phyloP scores from a whole-genome alignment of 2,797 vertebrate genomes.

The Sebastiscus tertius region DNA sequence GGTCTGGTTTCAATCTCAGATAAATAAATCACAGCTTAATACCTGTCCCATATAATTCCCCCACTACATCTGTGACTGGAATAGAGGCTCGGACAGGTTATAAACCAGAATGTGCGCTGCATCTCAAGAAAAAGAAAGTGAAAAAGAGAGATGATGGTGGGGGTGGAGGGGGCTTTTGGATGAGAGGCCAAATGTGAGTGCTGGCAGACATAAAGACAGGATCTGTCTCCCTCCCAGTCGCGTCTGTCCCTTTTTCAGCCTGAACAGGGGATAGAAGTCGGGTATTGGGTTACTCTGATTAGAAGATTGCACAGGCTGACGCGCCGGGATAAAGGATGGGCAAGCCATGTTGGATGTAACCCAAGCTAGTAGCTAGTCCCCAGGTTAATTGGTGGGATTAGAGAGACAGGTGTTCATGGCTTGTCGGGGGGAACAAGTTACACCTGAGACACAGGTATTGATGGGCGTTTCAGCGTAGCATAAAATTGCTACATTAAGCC shows the following conservation, averaged over 20 bases:
- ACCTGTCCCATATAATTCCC: constrained; percentile 71
- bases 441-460: constrained; percentile 69
- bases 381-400: constrained; percentile 83
- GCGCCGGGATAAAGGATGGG: constrained; percentile 68
- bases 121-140: constrained; percentile 51
- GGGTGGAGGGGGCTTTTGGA: constrained; percentile 26
- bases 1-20: constrained; percentile 73
- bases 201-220: constrained; percentile 58
- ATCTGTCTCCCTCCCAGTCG: constrained; percentile 55
- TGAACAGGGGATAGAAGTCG: constrained; percentile 49
- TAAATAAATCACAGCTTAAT: constrained; percentile 78
- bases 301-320: constrained; percentile 78
- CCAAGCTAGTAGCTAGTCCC: constrained; percentile 63
- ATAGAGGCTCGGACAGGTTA: constrained; percentile 36
- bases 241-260: constrained; percentile 41
- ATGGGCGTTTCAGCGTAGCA: constrained; percentile 44
- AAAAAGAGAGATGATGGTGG: constrained; percentile 16
- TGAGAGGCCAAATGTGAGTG: constrained; percentile 28
- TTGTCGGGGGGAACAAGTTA: constrained; percentile 53
- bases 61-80: constrained; percentile 66
- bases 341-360: constrained; percentile 71
- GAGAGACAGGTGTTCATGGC: constrained; percentile 78
- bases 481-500: constrained; percentile 60
- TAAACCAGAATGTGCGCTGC: constrained; percentile 45
- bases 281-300: constrained; percentile 78